Evolutionary conservation across 1,140 invertebrate species (phyloP), one percentile per base, ranked within the genome.

Genomic region (Heterodera schachtii): DNA sequence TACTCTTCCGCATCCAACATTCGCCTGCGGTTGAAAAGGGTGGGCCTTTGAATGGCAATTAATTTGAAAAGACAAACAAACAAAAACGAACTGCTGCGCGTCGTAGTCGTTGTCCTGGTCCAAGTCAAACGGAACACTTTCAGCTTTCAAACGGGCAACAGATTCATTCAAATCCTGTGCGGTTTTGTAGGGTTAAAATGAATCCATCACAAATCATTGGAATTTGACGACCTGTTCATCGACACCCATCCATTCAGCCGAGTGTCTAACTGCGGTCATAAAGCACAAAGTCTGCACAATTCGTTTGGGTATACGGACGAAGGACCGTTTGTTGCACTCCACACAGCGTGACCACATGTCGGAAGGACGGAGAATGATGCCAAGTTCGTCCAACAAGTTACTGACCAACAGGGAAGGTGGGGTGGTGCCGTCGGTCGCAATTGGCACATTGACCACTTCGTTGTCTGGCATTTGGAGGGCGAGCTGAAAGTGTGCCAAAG

Each of bases 331-430:
- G 75, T 83, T 83, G n/a, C 81, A 83, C 43, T 83, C 75, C 11
- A 77, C 66, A 84, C 82, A 83, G 31, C 82, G 69, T 13, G 82
- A 83, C 46, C 57, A 78, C 44, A 83, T 44, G 71, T 84, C 82
- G n/a, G 43, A 83, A 13, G 82, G 81, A 57, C 82, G 73, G n/a
- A 83, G 43, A 11, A 84, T 9, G 46, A 83, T 76, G 21, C 71
- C 57, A 8, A 83, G 73, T 66, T 83, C 64, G 46, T 44, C 21
- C 81, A 83, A 77, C 52, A 84, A 31, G 44, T 84, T 44, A 4
- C 43, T 75, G 67, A 83, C 66, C 60, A 83, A 46, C 57, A 78
- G 19, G 13, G 81, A 82, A 66, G 78, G 66, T 21, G 78, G 46
- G 9, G 57, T 75, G 31, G 71, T 69, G n/a, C 75, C 82, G 46